These are phyloP conservation scores for Camponotus pennsylvanicus DNA, from an alignment of 1,140 invertebrate genomes.

Conservation along the genomic window DNA sequence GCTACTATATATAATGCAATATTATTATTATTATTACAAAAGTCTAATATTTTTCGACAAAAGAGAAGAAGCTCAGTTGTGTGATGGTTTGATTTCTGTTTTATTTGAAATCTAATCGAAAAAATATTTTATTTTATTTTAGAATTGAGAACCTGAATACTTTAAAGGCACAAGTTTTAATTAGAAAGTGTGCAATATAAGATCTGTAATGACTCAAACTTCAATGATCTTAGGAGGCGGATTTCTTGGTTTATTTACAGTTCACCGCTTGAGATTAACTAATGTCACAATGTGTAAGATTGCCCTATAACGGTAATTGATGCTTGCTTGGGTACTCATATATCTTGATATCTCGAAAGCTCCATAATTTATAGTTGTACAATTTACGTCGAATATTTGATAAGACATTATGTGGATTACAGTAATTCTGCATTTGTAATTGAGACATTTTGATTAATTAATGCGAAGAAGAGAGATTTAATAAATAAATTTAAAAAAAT, in stretches of 20 bases:
- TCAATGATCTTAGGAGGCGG: not conserved
- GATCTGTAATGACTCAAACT: not conserved
- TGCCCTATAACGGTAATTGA: not conserved
- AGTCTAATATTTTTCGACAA: not conserved
- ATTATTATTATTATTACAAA: not conserved
- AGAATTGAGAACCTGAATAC: not conserved
- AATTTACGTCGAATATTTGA: conserved; percentile 11
- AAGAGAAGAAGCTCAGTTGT: not conserved
- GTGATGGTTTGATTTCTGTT: not conserved
- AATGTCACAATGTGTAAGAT: not conserved
- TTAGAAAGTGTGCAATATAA: not conserved
- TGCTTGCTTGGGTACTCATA: not conserved
- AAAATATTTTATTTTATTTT: not conserved
- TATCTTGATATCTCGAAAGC: conserved; percentile 29
- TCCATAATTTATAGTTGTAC: not conserved
- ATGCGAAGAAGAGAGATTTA: not conserved
- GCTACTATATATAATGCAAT: not conserved
- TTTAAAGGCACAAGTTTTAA: conserved; percentile 1
- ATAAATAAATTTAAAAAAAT: not conserved
- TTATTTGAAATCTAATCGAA: not conserved
- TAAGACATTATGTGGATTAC: not conserved
- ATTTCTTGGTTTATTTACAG: not conserved
- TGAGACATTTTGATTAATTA: not conserved
- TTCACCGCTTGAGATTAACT: conserved; percentile 17
- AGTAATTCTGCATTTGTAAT: not conserved